Percentiles rank a stretch among this genome's conserved stretches.
These are phyloP conservation scores for Spilarctia lutea DNA, from an alignment of 2,888 invertebrate species.

Conservation along the genomic window DNA sequence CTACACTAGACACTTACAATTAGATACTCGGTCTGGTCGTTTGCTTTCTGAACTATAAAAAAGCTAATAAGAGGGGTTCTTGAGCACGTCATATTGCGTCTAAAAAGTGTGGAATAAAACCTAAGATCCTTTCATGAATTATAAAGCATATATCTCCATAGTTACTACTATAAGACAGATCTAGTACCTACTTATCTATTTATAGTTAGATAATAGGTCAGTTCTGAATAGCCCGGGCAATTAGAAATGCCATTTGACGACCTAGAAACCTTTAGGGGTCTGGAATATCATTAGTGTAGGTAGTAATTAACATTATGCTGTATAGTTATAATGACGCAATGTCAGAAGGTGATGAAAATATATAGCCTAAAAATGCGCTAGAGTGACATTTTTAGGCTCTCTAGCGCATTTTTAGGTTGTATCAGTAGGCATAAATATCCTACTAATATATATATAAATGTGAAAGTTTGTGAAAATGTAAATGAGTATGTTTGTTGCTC, in stretches of 20 bases:
- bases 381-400: not conserved
- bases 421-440: too few species aligned
- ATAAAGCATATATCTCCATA: not conserved
- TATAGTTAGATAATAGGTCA: constrained; percentile 30
- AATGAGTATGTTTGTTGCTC: too few species aligned
- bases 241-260: constrained; percentile 33
- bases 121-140: not conserved
- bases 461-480: too few species aligned
- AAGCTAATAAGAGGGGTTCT: not conserved
- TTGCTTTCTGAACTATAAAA: too few species aligned
- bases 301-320: constrained; percentile 26
- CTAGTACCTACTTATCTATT: too few species aligned
- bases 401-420: too few species aligned
- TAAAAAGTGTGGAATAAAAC: not conserved
- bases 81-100: not conserved
- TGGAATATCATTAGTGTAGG: constrained; percentile 4
- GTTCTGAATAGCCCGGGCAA: constrained; percentile 29
- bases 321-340: not conserved
- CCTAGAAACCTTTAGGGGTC: constrained; percentile 40
- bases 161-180: not conserved
- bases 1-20: too few species aligned
- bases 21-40: not conserved
- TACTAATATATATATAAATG: too few species aligned
- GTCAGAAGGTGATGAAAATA: constrained; percentile 7
- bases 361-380: not conserved